Evolutionary conservation across 2,888 invertebrate species (phyloP).

Genomic region (Thyatira batis): DNA sequence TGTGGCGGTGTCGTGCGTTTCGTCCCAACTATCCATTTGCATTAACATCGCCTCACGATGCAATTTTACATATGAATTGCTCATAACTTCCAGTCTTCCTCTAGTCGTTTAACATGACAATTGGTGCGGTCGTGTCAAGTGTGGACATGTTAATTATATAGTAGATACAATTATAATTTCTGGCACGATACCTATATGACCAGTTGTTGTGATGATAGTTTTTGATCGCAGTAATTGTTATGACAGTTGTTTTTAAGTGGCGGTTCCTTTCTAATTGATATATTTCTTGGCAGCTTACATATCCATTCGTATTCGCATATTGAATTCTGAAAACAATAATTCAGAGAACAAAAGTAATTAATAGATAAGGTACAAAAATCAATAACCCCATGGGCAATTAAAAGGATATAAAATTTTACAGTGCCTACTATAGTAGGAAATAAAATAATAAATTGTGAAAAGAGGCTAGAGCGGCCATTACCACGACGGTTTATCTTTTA

Average conservation of each 20-base stretch:
- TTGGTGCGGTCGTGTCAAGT: neutral
- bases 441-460: neutral
- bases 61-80: constrained; percentile 38
- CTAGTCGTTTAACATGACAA: constrained; percentile 14
- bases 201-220: neutral
- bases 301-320: too few species aligned
- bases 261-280: too few species aligned
- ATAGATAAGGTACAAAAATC: neutral
- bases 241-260: too few species aligned
- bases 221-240: neutral
- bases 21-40: constrained; percentile 4
- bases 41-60: constrained; percentile 32
- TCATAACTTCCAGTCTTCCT: constrained; percentile 22
- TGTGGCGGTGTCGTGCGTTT: neutral
- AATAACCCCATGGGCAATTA: neutral
- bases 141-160: neutral
- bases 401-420: neutral
- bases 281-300: too few species aligned
- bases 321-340: too few species aligned
- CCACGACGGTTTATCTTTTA: neutral
- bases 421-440: neutral
- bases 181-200: neutral
- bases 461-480: neutral
- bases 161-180: neutral
- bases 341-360: neutral